Conservation (phyloP, 2,113 vertebrate species). For the Centropristis striata region DNA sequence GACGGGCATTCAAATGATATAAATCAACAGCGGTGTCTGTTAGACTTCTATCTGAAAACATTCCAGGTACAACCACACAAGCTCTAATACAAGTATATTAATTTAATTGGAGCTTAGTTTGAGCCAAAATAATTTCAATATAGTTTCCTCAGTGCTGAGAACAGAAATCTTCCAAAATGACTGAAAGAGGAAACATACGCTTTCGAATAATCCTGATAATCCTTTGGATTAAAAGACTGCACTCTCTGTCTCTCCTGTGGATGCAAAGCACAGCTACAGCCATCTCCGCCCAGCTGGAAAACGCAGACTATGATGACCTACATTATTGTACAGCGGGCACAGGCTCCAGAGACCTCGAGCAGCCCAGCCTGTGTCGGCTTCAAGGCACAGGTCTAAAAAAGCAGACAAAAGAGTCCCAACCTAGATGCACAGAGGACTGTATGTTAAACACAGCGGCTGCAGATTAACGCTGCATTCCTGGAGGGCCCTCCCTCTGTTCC, state of each 20-base stretch:
- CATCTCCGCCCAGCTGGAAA: slow-evolving; percentile 74
- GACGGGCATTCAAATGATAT: slow-evolving; percentile 61
- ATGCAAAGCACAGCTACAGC: slow-evolving; percentile 52
- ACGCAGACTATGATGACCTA: slow-evolving; percentile 80
- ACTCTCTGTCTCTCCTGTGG: slow-evolving; percentile 38
- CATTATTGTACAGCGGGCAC: slow-evolving; percentile 73
- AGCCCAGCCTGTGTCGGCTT: slow-evolving; percentile 36
- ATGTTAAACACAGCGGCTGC: slow-evolving; percentile 68
- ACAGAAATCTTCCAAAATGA: slow-evolving; percentile 37
- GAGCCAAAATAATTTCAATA: slow-evolving; percentile 6
- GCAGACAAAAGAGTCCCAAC: slow-evolving; percentile 70
- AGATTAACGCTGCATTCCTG: slow-evolving; percentile 63
- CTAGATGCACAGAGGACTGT: slow-evolving; percentile 56
- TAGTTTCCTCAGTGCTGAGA: not conserved
- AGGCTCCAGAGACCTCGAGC: slow-evolving; percentile 69
- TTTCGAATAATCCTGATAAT: slow-evolving; percentile 72
- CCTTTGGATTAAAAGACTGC: slow-evolving; percentile 61
- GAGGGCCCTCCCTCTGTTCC: slow-evolving; percentile 66
- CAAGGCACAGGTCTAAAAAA: slow-evolving; percentile 63
- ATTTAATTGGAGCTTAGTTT: slow-evolving; percentile 10
- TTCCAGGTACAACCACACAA: not conserved
- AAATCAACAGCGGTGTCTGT: slow-evolving; percentile 45
- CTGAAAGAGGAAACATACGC: slow-evolving; percentile 58
- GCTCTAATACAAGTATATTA: not conserved
- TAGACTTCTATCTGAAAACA: slow-evolving; percentile 1